Evolutionary conservation across 2,113 vertebrate species (phyloP), one percentile per base, ranked within the genome.

Genomic region (Panurus biarmicus): DNA sequence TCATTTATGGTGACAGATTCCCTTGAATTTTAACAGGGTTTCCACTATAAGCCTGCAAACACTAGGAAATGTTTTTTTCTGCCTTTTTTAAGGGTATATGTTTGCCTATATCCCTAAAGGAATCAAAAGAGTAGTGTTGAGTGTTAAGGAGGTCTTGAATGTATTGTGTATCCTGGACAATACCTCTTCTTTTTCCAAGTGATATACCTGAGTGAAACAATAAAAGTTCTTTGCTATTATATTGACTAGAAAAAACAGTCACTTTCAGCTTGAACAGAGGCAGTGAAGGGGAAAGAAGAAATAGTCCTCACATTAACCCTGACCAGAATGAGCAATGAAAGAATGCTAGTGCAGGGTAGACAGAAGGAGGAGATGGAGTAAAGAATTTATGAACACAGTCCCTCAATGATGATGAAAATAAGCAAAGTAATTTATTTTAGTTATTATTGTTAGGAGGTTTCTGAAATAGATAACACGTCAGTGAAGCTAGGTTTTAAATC

Each of bases 1-100:
- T 87, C 54, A 69, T 75, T 94, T 76, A 36, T 75, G 50, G 25
- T 87, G 72, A 94, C 86, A 62, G 11, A 81, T 89, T 88, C 16
- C 77, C 65, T 76, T 84, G 76, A 89, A 90, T 95, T 90, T 78
- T 96, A 93, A 84, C 47, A 80, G 70, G 29, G 44, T 94, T 53
- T 25, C 18, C 35, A 85, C 36, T 90, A 35, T 73, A 90, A 86
- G 62, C 45, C 45, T 77, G 42, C 5, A 61, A 65, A 14, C 40
- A 14, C 8, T 90, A 60, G 31, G 84, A 83, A 84, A 60, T 6
- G 2, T 8, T 33, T 72, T 90, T 82, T 82, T 76, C 40, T 60
- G 11, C 38, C 51, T 36, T 76, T 64, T 65, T 79, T 48, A 72
- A 50, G 33, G 40, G 4, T 45, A 7, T 18, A 7, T 35, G 14